These are phyloP conservation scores for Allobates femoralis DNA, from an alignment of 2,797 vertebrate species.

Conservation along the genomic window DNA sequence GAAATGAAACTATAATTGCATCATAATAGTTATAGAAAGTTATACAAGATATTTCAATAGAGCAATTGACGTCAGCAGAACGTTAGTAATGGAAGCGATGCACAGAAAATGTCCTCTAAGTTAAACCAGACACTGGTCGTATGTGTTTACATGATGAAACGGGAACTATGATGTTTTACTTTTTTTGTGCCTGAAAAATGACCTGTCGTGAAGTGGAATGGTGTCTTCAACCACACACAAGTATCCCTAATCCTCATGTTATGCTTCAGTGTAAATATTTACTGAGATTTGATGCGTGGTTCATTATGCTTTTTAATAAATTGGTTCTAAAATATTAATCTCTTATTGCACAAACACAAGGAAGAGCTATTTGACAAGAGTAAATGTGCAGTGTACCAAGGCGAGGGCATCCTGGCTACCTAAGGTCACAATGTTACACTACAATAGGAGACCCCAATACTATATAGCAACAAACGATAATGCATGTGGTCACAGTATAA, in stretches of 20 bases:
- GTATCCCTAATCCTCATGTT: neutral
- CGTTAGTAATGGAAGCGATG: too few species aligned
- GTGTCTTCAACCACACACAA: neutral
- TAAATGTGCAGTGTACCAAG: neutral
- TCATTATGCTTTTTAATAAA: neutral
- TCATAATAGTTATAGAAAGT: too few species aligned
- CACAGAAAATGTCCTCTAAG: neutral
- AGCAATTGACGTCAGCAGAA: too few species aligned
- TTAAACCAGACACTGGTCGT: neutral
- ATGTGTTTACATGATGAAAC: neutral
- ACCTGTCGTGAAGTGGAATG: neutral
- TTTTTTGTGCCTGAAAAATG: neutral
- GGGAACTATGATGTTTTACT: neutral
- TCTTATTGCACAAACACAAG: conserved; percentile 5
- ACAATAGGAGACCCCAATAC: too few species aligned
- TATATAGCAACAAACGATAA: too few species aligned
- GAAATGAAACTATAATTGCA: too few species aligned
- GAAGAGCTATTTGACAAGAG: neutral
- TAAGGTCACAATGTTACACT: too few species aligned
- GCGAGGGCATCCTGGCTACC: too few species aligned
- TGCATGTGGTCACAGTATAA: too few species aligned
- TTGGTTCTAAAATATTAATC: neutral
- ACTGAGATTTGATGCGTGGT: neutral
- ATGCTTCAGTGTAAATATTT: conserved; percentile 7
- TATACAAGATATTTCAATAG: too few species aligned